phyloP scores from a whole-genome alignment of 2,888 invertebrate species.

The Lampropteryx suffumata region DNA sequence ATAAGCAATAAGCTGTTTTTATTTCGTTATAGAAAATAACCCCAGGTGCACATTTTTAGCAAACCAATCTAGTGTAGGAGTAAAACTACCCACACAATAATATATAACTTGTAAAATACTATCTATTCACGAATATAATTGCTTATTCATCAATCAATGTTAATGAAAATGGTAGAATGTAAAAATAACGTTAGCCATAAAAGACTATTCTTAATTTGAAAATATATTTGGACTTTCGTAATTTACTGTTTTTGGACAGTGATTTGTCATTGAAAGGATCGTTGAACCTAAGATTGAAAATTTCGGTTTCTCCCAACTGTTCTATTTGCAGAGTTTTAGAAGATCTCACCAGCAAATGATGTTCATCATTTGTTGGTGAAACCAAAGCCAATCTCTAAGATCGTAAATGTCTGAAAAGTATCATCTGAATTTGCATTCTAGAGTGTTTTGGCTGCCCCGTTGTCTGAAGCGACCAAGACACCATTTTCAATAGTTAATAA shows the following conservation, averaged over 20 bases:
- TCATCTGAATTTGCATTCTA: too few relatives aligned
- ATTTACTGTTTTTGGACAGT: neutral
- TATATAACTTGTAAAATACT: too few relatives aligned
- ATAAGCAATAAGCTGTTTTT: too few relatives aligned
- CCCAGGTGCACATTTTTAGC: conserved; percentile 14
- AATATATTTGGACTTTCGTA: neutral
- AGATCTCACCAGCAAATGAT: too few relatives aligned
- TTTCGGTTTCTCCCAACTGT: neutral
- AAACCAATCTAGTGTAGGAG: conserved; percentile 25
- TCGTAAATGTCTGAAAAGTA: too few relatives aligned
- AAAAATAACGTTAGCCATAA: conserved; percentile 1
- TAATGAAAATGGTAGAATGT: conserved; percentile 1
- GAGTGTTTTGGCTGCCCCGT: too few relatives aligned
- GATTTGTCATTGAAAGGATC: conserved; percentile 5
- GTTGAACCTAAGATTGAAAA: conserved; percentile 5
- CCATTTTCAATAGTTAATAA: too few relatives aligned
- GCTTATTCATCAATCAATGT: neutral
- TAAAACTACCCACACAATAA: conserved; percentile 20
- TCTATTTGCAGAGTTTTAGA: too few relatives aligned
- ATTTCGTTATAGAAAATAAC: neutral
- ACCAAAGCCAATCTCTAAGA: too few relatives aligned
- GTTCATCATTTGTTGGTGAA: too few relatives aligned
- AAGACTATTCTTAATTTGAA: neutral
- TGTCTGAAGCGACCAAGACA: too few relatives aligned
- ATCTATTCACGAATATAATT: too few relatives aligned